Evolutionary conservation across 2,888 invertebrate species (phyloP).

Genomic region (Malthinus seriepunctatus): DNA sequence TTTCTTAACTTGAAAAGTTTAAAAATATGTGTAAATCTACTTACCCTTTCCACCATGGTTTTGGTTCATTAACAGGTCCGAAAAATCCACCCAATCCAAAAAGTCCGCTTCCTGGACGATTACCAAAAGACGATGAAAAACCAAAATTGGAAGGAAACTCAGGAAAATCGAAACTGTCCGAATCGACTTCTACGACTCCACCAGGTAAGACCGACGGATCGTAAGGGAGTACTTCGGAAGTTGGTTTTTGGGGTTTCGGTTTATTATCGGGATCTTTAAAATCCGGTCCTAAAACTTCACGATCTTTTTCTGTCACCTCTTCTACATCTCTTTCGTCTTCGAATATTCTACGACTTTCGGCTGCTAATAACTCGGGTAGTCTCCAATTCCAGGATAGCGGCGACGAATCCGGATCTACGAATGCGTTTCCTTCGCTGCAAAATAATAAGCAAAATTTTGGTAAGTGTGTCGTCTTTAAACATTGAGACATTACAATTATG

Average conservation of each 20-base stretch:
- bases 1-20: conserved; percentile 5
- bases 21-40: conserved; percentile 27
- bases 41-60: conserved; percentile 59
- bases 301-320: conserved; percentile 35
- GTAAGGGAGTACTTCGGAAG: conserved; percentile 25
- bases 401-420: conserved; percentile 2
- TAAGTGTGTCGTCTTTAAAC: background rate
- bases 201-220: conserved; percentile 38
- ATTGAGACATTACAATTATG: no score
- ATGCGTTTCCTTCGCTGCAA: conserved; percentile 17
- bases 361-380: conserved; percentile 9
- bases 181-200: conserved; percentile 45
- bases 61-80: conserved; percentile 36
- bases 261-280: conserved; percentile 43
- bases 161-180: conserved; percentile 30
- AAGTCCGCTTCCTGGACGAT: conserved; percentile 25
- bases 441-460: background rate
- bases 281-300: conserved; percentile 47
- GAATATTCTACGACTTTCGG: conserved; percentile 12
- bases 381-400: conserved; percentile 18
- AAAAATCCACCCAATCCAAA: conserved; percentile 47
- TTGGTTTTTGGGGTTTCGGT: conserved; percentile 35
- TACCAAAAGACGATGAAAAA: conserved; percentile 22
- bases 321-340: conserved; percentile 13
- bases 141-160: conserved; percentile 28